phyloP scores from a whole-genome alignment of 1,140 invertebrate species.

The Drosophila bifasciata region DNA sequence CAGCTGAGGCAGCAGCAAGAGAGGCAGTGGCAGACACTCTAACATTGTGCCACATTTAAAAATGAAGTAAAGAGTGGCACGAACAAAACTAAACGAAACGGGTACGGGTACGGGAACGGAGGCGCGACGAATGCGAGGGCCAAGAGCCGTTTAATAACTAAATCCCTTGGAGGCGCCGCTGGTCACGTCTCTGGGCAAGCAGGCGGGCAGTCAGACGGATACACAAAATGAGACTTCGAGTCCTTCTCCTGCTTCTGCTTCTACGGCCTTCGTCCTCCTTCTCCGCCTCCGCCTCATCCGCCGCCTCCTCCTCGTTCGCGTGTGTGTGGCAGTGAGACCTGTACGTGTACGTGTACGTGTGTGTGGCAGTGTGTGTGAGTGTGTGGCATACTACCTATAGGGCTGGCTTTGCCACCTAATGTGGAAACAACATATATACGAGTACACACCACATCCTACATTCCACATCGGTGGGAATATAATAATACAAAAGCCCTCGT shows the following conservation, averaged over 20 bases:
- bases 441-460: constrained; percentile 10
- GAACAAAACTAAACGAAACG: constrained; percentile 24
- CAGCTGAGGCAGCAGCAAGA: constrained; percentile 24
- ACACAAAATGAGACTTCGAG: constrained; percentile 65
- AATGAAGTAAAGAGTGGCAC: constrained; percentile 51
- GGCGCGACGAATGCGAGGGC: constrained; percentile 24
- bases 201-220: constrained; percentile 33
- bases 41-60: constrained; percentile 74
- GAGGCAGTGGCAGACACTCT: constrained; percentile 13
- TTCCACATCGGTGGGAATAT: constrained; percentile 57
- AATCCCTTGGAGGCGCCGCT: constrained; percentile 58
- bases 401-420: constrained; percentile 66
- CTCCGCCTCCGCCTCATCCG: not conserved
- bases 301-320: too few species aligned
- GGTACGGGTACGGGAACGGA: constrained; percentile 11
- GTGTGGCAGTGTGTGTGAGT: constrained; percentile 18
- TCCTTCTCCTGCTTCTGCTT: constrained; percentile 16
- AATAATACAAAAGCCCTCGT: constrained; percentile 66
- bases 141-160: constrained; percentile 77
- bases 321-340: constrained; percentile 7
- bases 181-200: constrained; percentile 36
- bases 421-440: constrained; percentile 35
- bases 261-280: not conserved
- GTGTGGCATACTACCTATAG: constrained; percentile 54
- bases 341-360: constrained; percentile 18